Evolutionary conservation across 2,888 invertebrate species (phyloP), one percentile per base, ranked within the genome.

Genomic region (Lasioglossum malachurum): DNA sequence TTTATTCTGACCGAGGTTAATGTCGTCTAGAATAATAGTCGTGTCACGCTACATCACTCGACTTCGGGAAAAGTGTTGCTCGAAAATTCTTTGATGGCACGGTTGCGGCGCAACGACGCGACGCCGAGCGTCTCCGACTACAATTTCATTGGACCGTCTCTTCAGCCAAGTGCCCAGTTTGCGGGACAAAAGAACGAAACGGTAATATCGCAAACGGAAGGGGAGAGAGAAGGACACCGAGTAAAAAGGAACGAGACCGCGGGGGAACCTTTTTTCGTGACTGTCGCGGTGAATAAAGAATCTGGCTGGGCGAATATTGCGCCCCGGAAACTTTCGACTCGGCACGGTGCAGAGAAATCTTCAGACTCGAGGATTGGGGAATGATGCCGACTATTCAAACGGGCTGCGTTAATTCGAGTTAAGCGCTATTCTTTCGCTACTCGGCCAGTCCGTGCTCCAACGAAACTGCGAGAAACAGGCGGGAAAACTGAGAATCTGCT

Each of bases 321-420:
- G 67, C 35, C 38, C 46, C 67, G n/a, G 67, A 41, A 79, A 83
- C 38, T 79, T 79, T 27, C 74, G 31, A 75, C n/a, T 31, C 60
- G n/a, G 60, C 10, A 38, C 23, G 69, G 31, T 46, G 16, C 38
- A 35, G 41, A 23, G 46, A 19, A 60, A 60, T 38, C 27, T 85
- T 38, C 23, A 67, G 53, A 82, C 64, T 72, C 19, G 2, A n/a
- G 38, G 46, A 23, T 60, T 16, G n/a, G 19, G 0, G 27, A n/a
- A n/a, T n/a, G 23, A 41, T 4, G 60, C 57, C 46, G 73, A 79
- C 76, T 76, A 69, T 83, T 35, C 44, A 64, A 71, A 72, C 75
- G 60, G 75, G 73, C 49, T 60, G 46, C 19, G 80, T 77, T 86
- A 80, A 83, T 83, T 73, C 60, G 74, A 53, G 49, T 80, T 80